Evolutionary conservation across 2,113 vertebrate species (phyloP).

Genomic region (Nycticorax nycticorax): DNA sequence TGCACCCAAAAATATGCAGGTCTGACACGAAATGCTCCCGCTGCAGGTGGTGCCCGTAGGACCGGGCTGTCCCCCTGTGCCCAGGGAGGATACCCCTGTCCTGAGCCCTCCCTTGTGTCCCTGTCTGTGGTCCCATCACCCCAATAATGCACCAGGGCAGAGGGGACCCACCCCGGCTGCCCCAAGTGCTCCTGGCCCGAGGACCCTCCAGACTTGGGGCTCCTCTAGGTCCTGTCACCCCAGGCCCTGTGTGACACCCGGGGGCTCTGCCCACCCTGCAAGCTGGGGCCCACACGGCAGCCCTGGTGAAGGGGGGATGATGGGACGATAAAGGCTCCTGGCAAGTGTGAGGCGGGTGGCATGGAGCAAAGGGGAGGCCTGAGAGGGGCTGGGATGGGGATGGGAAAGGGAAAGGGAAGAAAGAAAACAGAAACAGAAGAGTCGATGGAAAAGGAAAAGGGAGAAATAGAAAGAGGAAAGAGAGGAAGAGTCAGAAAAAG

Average conservation of each 20-base stretch:
- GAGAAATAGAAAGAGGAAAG: not conserved
- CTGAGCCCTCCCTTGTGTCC: rapidly evolving
- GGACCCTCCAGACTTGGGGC: not conserved
- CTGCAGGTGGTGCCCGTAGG: not conserved
- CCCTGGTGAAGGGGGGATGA: too few species aligned
- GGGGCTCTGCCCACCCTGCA: not conserved
- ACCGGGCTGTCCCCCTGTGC: rapidly evolving
- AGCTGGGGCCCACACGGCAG: not conserved
- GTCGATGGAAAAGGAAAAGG: too few species aligned
- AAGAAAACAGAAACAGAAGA: too few species aligned
- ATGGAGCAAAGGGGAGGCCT: not conserved
- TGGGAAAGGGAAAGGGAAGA: too few species aligned
- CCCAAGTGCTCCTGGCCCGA: not conserved
- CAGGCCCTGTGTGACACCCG: not conserved
- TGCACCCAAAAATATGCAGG: rapidly evolving
- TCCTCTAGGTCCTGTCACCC: not conserved
- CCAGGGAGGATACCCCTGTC: not conserved
- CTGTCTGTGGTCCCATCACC: not conserved
- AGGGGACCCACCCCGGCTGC: not conserved
- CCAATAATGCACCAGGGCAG: rapidly evolving
- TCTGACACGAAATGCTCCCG: rapidly evolving
- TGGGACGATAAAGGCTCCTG: not conserved
- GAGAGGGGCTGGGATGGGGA: not conserved
- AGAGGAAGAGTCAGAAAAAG: too few species aligned
- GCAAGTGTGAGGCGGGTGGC: too few species aligned